Conservation (phyloP, 2,113 vertebrate species). For the Stictonetta naevosa region DNA sequence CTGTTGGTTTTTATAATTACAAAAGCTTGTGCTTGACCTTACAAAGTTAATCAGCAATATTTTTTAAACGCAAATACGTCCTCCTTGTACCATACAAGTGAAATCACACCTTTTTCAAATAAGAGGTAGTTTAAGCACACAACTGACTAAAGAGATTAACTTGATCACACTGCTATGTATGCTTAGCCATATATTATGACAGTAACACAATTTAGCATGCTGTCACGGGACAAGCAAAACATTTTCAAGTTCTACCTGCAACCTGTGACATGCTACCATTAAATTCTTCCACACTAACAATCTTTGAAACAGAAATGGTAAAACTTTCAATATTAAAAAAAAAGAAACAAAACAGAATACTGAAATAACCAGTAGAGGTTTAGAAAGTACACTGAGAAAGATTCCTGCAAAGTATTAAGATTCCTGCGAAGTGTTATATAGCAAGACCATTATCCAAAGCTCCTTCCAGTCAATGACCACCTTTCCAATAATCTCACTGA, state of each 20-base stretch:
- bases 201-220: neutral
- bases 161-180: neutral
- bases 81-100: neutral
- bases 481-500: neutral
- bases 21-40: neutral
- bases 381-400: neutral
- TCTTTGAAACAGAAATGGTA: neutral
- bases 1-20: neutral
- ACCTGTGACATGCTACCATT: neutral
- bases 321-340: neutral
- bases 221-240: neutral
- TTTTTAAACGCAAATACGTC: neutral
- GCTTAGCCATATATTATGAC: neutral
- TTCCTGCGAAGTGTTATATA: neutral
- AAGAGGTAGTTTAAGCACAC: neutral
- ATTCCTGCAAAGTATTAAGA: neutral
- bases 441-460: neutral
- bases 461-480: neutral
- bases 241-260: neutral
- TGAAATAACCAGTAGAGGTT: neutral
- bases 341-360: neutral
- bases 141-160: neutral
- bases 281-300: neutral
- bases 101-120: neutral
- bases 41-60: neutral